Percentiles rank a stretch among this genome's conserved stretches.
These are phyloP conservation scores for Trilocha varians DNA, from an alignment of 2,888 invertebrate species.

Conservation along the genomic window DNA sequence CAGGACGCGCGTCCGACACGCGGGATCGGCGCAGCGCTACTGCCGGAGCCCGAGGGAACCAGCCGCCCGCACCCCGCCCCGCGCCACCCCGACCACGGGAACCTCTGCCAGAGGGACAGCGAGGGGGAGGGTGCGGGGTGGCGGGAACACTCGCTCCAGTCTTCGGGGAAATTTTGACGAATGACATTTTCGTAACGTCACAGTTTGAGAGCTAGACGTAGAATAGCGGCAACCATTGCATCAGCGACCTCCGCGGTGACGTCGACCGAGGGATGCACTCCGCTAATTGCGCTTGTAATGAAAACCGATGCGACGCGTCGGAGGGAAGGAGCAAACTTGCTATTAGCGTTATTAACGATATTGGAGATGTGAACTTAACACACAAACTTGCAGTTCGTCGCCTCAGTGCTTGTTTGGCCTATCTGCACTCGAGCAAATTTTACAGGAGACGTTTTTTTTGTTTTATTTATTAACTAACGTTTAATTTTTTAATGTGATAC, in stretches of 20 bases:
- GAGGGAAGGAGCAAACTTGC: background rate
- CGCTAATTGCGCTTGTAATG: conserved; percentile 57
- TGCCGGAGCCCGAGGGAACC: conserved; percentile 15
- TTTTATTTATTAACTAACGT: too few species aligned
- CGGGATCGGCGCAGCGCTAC: conserved; percentile 11
- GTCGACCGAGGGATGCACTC: conserved; percentile 34
- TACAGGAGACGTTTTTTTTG: too few species aligned
- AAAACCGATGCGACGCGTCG: conserved; percentile 39
- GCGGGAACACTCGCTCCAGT: conserved; percentile 22
- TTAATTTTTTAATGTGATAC: too few species aligned
- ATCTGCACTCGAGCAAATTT: too few species aligned
- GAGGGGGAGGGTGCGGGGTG: conserved; percentile 6
- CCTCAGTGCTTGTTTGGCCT: too few species aligned
- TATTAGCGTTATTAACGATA: background rate
- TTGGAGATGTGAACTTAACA: background rate
- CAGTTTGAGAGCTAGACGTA: conserved; percentile 30
- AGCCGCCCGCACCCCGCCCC: conserved; percentile 8
- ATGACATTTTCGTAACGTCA: conserved; percentile 54
- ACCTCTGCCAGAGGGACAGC: conserved; percentile 5
- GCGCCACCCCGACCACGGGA: conserved; percentile 6
- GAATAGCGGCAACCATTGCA: conserved; percentile 21
- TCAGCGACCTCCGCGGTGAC: conserved; percentile 21
- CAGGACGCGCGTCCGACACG: conserved; percentile 3
- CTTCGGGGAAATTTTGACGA: conserved; percentile 61
- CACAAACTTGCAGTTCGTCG: background rate